Conservation (phyloP, 2,888 invertebrate genomes). For the Ferdinandea cuprea region DNA sequence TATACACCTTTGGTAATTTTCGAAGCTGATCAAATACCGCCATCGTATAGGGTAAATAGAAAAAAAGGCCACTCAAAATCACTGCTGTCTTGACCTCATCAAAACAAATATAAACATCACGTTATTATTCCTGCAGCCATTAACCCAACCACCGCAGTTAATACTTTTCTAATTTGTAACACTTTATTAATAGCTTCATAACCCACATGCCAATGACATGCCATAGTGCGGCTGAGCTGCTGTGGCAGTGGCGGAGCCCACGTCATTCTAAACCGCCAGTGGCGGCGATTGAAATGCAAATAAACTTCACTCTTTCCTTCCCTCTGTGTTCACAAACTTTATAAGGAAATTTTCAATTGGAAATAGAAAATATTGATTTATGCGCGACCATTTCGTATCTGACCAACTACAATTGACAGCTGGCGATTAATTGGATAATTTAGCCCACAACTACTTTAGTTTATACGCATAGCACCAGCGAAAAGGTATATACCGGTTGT, state of each 20-base stretch:
- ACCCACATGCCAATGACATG: constrained; percentile 55
- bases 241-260: constrained; percentile 6
- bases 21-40: background rate
- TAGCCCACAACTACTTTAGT: constrained; percentile 35
- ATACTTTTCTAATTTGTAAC: constrained; percentile 64
- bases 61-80: constrained; percentile 8
- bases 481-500: constrained; percentile 34
- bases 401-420: constrained; percentile 43
- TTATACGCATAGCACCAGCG: constrained; percentile 17
- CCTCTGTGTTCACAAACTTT: constrained; percentile 9
- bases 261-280: constrained; percentile 18
- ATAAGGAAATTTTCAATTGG: constrained; percentile 48
- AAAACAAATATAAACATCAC: constrained; percentile 47
- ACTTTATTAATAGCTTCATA: constrained; percentile 65
- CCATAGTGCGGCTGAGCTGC: constrained; percentile 29
- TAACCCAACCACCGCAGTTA: constrained; percentile 24
- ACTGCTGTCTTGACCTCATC: constrained; percentile 51
- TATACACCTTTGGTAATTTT: background rate
- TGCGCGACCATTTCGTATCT: constrained; percentile 12
- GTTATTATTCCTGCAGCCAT: constrained; percentile 24
- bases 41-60: constrained; percentile 5
- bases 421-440: constrained; percentile 53
- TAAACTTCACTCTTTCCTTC: constrained; percentile 1
- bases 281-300: constrained; percentile 26
- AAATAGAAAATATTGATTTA: constrained; percentile 47